A percentile compares a stretch with the other conserved stretches of the same genome.
Conservation (phyloP, 2,888 invertebrate genomes). For the Hirtodrosophila cameraria region DNA sequence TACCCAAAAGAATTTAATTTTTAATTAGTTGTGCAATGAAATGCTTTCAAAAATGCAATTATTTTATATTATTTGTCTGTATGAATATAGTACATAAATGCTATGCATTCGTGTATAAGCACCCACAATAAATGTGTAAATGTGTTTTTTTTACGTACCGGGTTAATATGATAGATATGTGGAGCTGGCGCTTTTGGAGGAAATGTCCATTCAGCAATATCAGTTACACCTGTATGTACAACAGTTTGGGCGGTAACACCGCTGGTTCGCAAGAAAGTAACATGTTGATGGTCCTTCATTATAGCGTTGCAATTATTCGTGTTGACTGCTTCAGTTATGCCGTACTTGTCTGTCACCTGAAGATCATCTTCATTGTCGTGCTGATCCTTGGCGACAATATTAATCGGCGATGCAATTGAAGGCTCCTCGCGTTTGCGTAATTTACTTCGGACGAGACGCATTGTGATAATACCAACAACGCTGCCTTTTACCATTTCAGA, state of each 20-base stretch:
- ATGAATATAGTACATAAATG: too few species aligned
- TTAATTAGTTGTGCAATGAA: too few species aligned
- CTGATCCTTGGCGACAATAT: constrained; percentile 15
- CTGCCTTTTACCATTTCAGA: constrained; percentile 89
- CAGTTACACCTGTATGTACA: constrained; percentile 82
- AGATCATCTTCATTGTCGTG: constrained; percentile 9
- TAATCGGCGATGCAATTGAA: constrained; percentile 82
- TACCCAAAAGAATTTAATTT: too few species aligned
- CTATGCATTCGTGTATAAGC: background rate
- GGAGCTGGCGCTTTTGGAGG: constrained; percentile 92
- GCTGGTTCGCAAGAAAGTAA: constrained; percentile 67
- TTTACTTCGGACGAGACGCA: constrained; percentile 96
- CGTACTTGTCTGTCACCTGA: background rate
- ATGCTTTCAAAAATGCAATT: too few species aligned
- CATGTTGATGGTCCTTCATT: constrained; percentile 58
- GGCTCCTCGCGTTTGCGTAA: constrained; percentile 93
- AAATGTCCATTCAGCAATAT: constrained; percentile 89
- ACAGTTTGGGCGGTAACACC: constrained; percentile 44
- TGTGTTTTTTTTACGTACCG: constrained; percentile 87
- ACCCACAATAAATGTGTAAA: background rate
- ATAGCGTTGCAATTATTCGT: constrained; percentile 43
- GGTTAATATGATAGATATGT: constrained; percentile 88
- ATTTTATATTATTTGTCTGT: background rate
- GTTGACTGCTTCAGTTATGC: constrained; percentile 9
- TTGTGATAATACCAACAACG: constrained; percentile 94